Conservation (phyloP, 2,113 vertebrate species). For the Micronycteris hirsuta region DNA sequence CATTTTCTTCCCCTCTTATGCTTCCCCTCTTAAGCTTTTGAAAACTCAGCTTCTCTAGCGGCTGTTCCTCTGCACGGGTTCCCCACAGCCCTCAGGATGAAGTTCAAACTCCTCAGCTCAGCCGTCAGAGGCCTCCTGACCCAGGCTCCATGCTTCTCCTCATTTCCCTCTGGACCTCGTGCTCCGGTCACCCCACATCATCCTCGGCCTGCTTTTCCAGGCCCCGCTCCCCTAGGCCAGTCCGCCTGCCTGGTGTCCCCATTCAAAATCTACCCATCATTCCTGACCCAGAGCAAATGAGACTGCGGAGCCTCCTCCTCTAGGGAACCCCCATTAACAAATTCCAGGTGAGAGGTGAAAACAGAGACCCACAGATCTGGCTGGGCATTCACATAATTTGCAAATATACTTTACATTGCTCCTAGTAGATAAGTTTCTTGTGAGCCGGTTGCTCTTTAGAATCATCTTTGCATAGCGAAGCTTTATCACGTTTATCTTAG, state of each 20-base stretch:
- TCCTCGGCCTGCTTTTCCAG: not conserved
- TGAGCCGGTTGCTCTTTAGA: not conserved
- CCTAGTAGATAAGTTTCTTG: not conserved
- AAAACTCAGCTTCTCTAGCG: not conserved
- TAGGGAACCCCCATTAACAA: not conserved
- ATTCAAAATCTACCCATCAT: not conserved
- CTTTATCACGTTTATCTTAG: not conserved
- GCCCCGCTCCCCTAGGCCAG: not conserved
- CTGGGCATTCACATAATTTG: not conserved
- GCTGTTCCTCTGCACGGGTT: not conserved
- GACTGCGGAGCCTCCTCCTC: accelerated
- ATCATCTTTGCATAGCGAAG: not conserved
- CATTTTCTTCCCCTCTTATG: not conserved
- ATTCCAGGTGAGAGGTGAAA: not conserved
- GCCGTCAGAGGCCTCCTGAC: not conserved
- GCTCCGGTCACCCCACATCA: no score
- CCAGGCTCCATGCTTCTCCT: not conserved
- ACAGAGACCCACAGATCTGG: not conserved
- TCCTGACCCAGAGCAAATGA: not conserved
- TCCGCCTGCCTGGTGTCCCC: not conserved
- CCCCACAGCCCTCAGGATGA: not conserved
- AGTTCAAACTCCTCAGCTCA: not conserved
- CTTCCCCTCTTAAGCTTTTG: not conserved
- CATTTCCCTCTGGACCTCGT: not conserved
- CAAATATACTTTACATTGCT: not conserved